Base-by-base conservation (phyloP, 2,113 vertebrate species). In the Panthera uncia region DNA sequence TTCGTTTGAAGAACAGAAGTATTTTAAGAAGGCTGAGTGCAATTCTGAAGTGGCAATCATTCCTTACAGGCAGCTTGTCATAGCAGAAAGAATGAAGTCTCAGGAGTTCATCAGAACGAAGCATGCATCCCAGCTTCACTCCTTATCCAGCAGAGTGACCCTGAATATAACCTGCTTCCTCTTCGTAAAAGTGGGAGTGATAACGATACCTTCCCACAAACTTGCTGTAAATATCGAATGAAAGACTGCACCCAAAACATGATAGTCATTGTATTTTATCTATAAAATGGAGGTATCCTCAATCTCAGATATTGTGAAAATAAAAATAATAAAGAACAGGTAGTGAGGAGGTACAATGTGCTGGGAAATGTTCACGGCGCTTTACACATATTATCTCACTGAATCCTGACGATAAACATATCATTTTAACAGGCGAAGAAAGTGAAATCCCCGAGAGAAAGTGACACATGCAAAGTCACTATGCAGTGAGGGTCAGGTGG, bases 11-110 rank as follows among this genome's bases (percentile, higher is more conserved):
- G 96, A 93, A 95, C 50, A 97, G 94, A 92, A 74, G 91, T 96
- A 96, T 96, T 96, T 98, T 97, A 97, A 97, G 90, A 97, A 96
- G 69, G 45, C 95, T 96, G 94, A 98, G 80, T 95, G 71, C 80
- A 86, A 71, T 96, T 98, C 78, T 92, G 80, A 97, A 97, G 87
- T 92, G 87, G 86, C 94, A 98, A 92, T 95, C 96, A 97, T 96
- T 94, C 69, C 76, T 94, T 66, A 63, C 33, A 97, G 80, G 87
- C 69, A 94, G 96, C 84, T 87, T 97, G 93, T 95, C 91, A 66
- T 15, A 45, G 14, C 81, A 3, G 41, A 95, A 95, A 93, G n/a
- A 78, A 96, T 29, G 69, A 96, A 95, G 21, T 38, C 80, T 74
- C 3, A 1, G n/a, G 36, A 86, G 76, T 76, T 96, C 84, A 50